These are phyloP conservation scores for Dryobates pubescens DNA, from an alignment of 2,797 vertebrate species.

Conservation along the genomic window DNA sequence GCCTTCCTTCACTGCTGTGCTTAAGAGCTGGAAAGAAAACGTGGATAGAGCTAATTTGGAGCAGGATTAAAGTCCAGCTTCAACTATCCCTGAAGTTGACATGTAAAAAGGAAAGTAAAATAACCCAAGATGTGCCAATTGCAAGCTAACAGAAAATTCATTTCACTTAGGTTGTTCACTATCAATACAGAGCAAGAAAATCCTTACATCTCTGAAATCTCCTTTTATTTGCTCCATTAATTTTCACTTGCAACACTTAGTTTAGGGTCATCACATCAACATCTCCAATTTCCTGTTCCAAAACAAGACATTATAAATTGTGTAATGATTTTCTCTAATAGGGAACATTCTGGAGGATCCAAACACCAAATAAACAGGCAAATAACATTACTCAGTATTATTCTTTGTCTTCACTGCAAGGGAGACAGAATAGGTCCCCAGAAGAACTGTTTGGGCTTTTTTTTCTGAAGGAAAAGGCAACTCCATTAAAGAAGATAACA, in stretches of 20 bases:
- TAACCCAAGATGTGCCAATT: not conserved
- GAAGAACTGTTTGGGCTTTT: not conserved
- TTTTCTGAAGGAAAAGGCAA: not conserved
- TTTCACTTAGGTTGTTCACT: not conserved
- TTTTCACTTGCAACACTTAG: not conserved
- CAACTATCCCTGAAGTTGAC: not conserved
- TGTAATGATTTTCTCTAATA: not conserved
- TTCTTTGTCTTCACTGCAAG: not conserved
- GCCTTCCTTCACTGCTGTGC: not conserved
- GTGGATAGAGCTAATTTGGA: not conserved
- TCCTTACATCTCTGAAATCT: not conserved
- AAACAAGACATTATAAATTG: not conserved
- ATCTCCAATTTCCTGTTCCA: not conserved
- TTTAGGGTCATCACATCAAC: not conserved
- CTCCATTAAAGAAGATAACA: not conserved
- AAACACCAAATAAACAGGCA: not conserved
- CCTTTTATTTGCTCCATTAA: not conserved
- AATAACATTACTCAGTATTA: not conserved
- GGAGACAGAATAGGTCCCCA: not conserved
- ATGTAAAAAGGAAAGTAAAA: not conserved
- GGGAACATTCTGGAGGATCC: not conserved
- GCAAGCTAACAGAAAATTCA: not conserved
- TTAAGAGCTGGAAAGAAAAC: not conserved
- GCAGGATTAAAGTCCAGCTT: not conserved
- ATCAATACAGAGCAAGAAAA: not conserved